These are phyloP conservation scores for Ametastegia equiseti DNA, from an alignment of 2,888 invertebrate genomes.

Conservation along the genomic window DNA sequence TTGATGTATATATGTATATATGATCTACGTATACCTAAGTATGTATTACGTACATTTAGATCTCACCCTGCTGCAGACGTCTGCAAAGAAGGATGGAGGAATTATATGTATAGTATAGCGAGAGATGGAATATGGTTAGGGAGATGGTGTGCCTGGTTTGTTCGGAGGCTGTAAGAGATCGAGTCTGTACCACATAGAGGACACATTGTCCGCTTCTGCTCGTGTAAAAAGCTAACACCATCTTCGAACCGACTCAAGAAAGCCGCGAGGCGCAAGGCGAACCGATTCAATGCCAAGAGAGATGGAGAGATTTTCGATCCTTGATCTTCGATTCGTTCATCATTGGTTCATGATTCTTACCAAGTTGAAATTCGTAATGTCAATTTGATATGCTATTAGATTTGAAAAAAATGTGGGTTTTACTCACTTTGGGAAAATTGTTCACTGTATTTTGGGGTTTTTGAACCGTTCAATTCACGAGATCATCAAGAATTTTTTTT, in stretches of 20 bases:
- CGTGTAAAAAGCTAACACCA: conserved; percentile 49
- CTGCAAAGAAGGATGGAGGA: conserved; percentile 50
- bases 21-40: too few species aligned
- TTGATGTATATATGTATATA: too few species aligned
- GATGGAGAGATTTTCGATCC: conserved; percentile 12
- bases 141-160: conserved; percentile 29
- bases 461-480: too few species aligned
- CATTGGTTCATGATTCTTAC: conserved; percentile 54
- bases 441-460: too few species aligned
- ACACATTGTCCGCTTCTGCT: conserved; percentile 63
- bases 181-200: conserved; percentile 60
- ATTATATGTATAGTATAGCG: conserved; percentile 44
- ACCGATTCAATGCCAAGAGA: conserved; percentile 1
- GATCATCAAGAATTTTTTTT: too few species aligned
- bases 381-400: conserved; percentile 25
- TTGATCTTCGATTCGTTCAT: conserved; percentile 22
- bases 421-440: too few species aligned
- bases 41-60: neutral
- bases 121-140: conserved; percentile 47
- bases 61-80: neutral
- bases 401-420: too few species aligned
- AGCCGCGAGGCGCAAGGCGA: neutral
- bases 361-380: conserved; percentile 63
- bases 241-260: conserved; percentile 52
- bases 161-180: conserved; percentile 48